Evolutionary conservation across 2,888 invertebrate genomes (phyloP), one percentile per base, ranked within the genome.

Genomic region (Malachius bipustulatus): DNA sequence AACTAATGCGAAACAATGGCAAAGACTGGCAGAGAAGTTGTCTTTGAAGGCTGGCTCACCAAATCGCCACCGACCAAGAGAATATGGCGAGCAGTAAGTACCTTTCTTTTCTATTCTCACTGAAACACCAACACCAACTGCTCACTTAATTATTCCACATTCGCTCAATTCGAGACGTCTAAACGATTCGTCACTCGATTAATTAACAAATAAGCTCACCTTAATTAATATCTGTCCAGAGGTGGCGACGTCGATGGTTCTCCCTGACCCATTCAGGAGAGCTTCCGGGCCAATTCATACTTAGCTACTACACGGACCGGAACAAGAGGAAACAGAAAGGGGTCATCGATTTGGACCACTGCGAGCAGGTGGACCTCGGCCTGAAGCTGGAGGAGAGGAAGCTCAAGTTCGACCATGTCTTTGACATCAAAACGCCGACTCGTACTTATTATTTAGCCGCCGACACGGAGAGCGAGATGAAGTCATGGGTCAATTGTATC

Each of bases 221-320:
- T 36, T n/a, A n/a, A n/a, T n/a, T n/a, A n/a, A n/a, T 33, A 35
- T 30, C 34, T 30, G 38, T 42, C 37, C 63, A 96, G 94, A 82
- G 89, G 71, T 94, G 94, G 94, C 78, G 91, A 61, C 77, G 82
- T 59, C 75, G 94, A 53, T 96, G 89, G 87, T 96, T 94, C 66
- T 82, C 88, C 47, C 70, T 96, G 51, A 80, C 85, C 47, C 85
- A 89, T 59, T 81, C 83, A 24, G 88, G 90, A 47, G 88, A 91
- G 59, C 75, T 91, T 54, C 94, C 94, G 35, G 89, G 87, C 37
- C 91, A 91, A 64, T 94, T 85, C 67, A 80, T 87, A 57, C 71
- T 94, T 50, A 90, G 89, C 60, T 96, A 96, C 63, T 94, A 85
- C 64, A 83, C 88, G 26, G 91, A 93, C 62, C 74, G 78, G 52